Conservation (phyloP, 2,888 invertebrate genomes). For the Notodonta ziczac region DNA sequence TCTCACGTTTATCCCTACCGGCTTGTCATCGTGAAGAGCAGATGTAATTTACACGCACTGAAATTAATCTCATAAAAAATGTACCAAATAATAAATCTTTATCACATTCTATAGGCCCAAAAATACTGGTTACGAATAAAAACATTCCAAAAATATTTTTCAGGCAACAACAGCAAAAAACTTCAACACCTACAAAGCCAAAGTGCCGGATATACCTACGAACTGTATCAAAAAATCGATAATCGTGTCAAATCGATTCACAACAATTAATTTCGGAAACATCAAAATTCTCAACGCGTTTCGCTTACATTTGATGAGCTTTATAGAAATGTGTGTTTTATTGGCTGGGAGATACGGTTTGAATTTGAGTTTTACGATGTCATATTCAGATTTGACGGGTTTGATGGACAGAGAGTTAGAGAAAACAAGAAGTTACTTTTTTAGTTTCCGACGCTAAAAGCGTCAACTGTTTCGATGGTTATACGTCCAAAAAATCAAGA, state of each 20-base stretch:
- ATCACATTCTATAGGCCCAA: no score
- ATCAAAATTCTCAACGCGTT: conserved; percentile 44
- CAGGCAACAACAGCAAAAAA: conserved; percentile 14
- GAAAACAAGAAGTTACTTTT: conserved; percentile 10
- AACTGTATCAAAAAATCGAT: conserved; percentile 45
- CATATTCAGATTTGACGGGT: conserved; percentile 25
- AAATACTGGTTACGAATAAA: not conserved
- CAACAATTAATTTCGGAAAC: conserved; percentile 53
- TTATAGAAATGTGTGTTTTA: conserved; percentile 42
- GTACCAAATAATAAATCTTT: no score
- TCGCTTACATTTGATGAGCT: conserved; percentile 25
- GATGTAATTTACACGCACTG: no score
- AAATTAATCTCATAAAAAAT: no score
- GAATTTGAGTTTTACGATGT: conserved; percentile 19
- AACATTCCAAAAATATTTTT: not conserved
- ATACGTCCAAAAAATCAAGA: no score
- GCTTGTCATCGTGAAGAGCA: no score
- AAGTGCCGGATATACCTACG: conserved; percentile 44
- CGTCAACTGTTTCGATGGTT: no score
- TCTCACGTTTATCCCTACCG: no score
- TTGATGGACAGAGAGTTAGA: conserved; percentile 9
- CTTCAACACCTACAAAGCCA: conserved; percentile 32
- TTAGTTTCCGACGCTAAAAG: not conserved
- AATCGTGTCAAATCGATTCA: conserved; percentile 69
- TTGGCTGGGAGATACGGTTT: conserved; percentile 27